Evolutionary conservation across 2,797 vertebrate species (phyloP).

Genomic region (Crax fasciolata): DNA sequence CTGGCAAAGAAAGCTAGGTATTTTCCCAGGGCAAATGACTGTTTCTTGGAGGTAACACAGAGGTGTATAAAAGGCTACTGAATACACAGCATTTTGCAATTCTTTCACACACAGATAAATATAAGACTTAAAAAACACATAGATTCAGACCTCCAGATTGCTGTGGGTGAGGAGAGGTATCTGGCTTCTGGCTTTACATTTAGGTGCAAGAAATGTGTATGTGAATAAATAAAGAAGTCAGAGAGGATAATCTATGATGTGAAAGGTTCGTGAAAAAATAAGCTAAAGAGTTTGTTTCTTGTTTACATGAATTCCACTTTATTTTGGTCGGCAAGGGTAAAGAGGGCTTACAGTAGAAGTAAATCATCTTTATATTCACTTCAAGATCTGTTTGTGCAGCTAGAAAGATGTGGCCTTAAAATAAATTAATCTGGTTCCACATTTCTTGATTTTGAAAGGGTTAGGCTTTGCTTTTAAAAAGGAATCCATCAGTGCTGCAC

Average conservation of each 20-base stretch:
- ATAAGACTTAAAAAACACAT: neutral
- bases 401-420: slow-evolving; percentile 55
- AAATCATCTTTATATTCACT: slow-evolving; percentile 56
- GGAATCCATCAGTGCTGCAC: slow-evolving; percentile 52
- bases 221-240: slow-evolving; percentile 66
- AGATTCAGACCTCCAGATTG: slow-evolving; percentile 42
- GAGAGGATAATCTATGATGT: slow-evolving; percentile 52
- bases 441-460: slow-evolving; percentile 59
- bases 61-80: neutral
- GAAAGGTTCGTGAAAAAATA: slow-evolving; percentile 56
- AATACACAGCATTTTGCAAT: neutral
- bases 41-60: neutral
- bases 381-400: slow-evolving; percentile 43
- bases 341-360: slow-evolving; percentile 48
- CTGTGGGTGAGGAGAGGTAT: slow-evolving; percentile 54
- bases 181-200: slow-evolving; percentile 55
- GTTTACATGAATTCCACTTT: slow-evolving; percentile 58
- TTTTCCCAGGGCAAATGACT: neutral
- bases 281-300: slow-evolving; percentile 65
- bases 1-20: neutral
- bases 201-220: slow-evolving; percentile 22
- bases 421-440: slow-evolving; percentile 48
- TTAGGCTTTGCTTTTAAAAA: slow-evolving; percentile 57
- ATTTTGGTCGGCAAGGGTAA: slow-evolving; percentile 48
- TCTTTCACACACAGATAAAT: neutral